Percentiles rank a stretch among this genome's conserved stretches.
Conservation (phyloP, 1,140 invertebrate species). For the Leucophenga varia region DNA sequence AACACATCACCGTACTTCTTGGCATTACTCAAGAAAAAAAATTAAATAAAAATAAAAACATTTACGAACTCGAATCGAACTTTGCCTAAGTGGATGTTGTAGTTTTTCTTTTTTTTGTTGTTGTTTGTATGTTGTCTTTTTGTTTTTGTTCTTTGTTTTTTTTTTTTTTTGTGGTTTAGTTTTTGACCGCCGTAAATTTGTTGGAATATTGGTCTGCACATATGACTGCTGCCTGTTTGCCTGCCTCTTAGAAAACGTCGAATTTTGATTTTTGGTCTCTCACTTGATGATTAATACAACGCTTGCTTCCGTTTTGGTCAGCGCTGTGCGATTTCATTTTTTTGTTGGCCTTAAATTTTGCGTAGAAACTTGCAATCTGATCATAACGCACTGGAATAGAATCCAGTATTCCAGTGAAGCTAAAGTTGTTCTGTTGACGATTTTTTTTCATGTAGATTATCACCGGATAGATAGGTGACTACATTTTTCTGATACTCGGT, state of each 20-base stretch:
- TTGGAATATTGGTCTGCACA: too few species aligned
- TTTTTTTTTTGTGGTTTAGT: too few species aligned
- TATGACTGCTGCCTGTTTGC: constrained; percentile 1
- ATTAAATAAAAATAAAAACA: too few species aligned
- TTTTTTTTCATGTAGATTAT: constrained; percentile 50
- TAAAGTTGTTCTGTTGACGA: constrained; percentile 49
- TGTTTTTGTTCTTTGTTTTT: too few species aligned
- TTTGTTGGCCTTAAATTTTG: constrained; percentile 53
- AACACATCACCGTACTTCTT: too few species aligned
- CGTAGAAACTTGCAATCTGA: constrained; percentile 54
- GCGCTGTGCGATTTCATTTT: constrained; percentile 34
- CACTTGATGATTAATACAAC: background rate
- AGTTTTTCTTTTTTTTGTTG: too few species aligned
- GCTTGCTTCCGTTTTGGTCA: background rate
- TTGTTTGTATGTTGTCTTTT: too few species aligned
- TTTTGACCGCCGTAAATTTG: too few species aligned
- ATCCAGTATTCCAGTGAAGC: constrained; percentile 52
- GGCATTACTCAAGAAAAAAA: too few species aligned
- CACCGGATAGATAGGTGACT: constrained; percentile 50
- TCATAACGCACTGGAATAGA: constrained; percentile 52
- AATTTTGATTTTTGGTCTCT: constrained; percentile 14
- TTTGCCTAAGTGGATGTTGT: too few species aligned
- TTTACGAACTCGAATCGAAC: too few species aligned
- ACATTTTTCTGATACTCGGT: constrained; percentile 49
- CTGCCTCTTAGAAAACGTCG: constrained; percentile 5